Conservation (phyloP, 2,113 vertebrate genomes). For the Macrotus californicus region DNA sequence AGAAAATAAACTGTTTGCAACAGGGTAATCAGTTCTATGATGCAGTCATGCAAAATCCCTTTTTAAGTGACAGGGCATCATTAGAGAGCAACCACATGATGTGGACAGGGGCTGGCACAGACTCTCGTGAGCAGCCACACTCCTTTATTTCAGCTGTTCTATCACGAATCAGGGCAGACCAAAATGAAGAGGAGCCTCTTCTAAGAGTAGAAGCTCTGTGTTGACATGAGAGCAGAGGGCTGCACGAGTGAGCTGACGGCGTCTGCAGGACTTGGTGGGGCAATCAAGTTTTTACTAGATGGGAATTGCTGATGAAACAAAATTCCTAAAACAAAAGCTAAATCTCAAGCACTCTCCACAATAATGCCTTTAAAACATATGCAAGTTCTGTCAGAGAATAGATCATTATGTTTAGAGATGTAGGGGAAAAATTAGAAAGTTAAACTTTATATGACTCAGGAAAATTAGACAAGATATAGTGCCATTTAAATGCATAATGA, state of each 20-base stretch:
- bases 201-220: neutral
- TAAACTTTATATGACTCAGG: neutral
- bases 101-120: neutral
- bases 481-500: neutral
- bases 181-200: neutral
- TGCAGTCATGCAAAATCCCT: slow-evolving; percentile 46
- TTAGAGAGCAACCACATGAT: slow-evolving; percentile 31
- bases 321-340: neutral
- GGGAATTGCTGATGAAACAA: neutral
- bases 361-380: neutral
- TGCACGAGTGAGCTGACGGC: neutral
- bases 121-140: neutral
- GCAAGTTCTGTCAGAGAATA: neutral
- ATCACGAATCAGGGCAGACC: neutral
- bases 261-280: neutral
- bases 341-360: neutral
- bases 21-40: slow-evolving; percentile 35
- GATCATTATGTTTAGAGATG: neutral
- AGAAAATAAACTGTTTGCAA: slow-evolving; percentile 51
- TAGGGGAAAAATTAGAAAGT: neutral
- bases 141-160: neutral
- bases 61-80: slow-evolving; percentile 33
- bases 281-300: neutral
- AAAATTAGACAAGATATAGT: neutral
- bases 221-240: neutral